Base-by-base conservation (phyloP, 2,888 invertebrate species). In the Oscheius sp. region DNA sequence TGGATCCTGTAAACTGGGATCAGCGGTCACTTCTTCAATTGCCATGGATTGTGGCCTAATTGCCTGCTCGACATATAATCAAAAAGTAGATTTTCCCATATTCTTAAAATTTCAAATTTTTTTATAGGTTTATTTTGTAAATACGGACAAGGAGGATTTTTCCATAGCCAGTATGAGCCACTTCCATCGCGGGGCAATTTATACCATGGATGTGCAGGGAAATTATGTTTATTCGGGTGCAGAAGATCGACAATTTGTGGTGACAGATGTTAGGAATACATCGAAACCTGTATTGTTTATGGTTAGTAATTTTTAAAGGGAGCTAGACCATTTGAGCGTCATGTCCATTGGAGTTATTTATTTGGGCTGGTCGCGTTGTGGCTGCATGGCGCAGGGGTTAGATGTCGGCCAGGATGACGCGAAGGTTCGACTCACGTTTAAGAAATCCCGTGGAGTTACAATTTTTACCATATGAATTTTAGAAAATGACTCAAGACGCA, bases 221-320 rank as follows among this genome's bases (percentile, higher is more conserved):
- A 52, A 81, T 29, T 49, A 66, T 25, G 74, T 81, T 13, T 79
- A 69, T 63, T 74, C 81, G 6, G 71, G 75, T 43, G 73, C 72
- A 27, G 77, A 81, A 45, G 81, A 81, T 68, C 63, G 73, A 1
- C 23, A 63, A 2, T 64, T 81, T 53, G 61, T 77, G 46, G 75
- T 79, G 70, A 71, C 75, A 1, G 81, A 81, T 73, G 49, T 46
- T 2, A 63, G 73, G 46, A 68, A 58, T n/a, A 25, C 58, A 1
- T 12, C n/a, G 7, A 23, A 41, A 23, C 64, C 66, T 12, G 21
- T 64, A n/a, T 9, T 46, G 9, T 55, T 18, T 0, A 72, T 56
- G 64, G 72, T 72, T 12, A n/a, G 66, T 55, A 21, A 29, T 7
- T 45, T 45, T 63, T 45, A 41, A 5, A 5, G 6, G 13, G 6